Conservation (phyloP, 2,888 invertebrate species). For the Drosophila setosimentum region DNA sequence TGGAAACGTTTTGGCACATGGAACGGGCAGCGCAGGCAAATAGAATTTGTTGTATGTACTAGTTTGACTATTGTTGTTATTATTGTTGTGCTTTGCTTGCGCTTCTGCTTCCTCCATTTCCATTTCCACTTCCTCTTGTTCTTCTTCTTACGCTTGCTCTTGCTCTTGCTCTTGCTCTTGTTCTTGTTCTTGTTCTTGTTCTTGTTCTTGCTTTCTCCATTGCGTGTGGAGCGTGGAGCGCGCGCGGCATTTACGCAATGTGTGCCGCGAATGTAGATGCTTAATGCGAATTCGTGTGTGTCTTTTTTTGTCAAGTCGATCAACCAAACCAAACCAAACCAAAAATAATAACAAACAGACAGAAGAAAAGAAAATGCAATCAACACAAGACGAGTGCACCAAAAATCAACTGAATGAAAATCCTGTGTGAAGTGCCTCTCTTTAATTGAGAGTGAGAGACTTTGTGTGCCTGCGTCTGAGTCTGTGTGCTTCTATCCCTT, state of each 20-base stretch:
- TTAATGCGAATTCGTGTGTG: slow-evolving; percentile 8
- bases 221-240: slow-evolving; percentile 53
- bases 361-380: not conserved
- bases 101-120: not conserved
- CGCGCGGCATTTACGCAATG: slow-evolving; percentile 63
- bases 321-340: not conserved
- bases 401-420: not conserved
- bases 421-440: not conserved
- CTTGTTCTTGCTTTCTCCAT: slow-evolving; percentile 34
- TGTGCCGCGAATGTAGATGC: slow-evolving; percentile 48
- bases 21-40: slow-evolving; percentile 51
- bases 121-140: slow-evolving; percentile 1
- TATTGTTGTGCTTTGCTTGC: slow-evolving; percentile 7
- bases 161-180: not conserved
- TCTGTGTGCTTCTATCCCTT: not conserved
- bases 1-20: slow-evolving; percentile 69
- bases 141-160: not conserved
- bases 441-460: not conserved
- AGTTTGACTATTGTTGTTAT: slow-evolving; percentile 17
- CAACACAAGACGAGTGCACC: not conserved
- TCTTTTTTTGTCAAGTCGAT: slow-evolving; percentile 1
- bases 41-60: slow-evolving; percentile 49
- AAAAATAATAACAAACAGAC: slow-evolving; percentile 1
- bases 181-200: slow-evolving; percentile 26
- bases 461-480: not conserved